Base-by-base conservation (phyloP, 2,888 invertebrate species). In the Macrosoma leucophasiata region DNA sequence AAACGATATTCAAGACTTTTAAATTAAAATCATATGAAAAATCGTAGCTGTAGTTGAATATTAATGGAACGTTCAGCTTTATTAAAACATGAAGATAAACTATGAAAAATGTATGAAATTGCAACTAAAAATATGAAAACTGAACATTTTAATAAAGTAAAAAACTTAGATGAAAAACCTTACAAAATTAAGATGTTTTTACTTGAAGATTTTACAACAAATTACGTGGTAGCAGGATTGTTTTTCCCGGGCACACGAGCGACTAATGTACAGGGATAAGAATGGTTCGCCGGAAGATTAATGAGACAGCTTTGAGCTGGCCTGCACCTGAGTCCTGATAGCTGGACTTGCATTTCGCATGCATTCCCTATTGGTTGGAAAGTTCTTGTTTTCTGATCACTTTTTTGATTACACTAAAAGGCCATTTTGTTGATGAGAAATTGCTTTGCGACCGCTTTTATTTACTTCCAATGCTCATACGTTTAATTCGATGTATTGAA, bases 291-390 rank as follows among this genome's bases (percentile, higher is more conserved):
- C 49, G 44, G 44, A 61, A 75, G 74, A 76, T 75, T 74, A 75
- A 76, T 73, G 75, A 66, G 56, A 37, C 52, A 59, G 72, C 64
- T 70, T 65, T 51, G 51, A 57, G 45, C 38, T 35, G 33, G 46
- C 36, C 39, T 32, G 52, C 60, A 58, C 59, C 58, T 58, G 59
- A 41, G 51, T n/a, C 29, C 43, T 42, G 46, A 41, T 36, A 42
- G 40, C 41, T 30, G 45, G 39, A 43, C 49, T 41, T 42, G 44
- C 47, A 46, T 40, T 48, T 48, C 39, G 31, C 38, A 32, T 39
- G 44, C 44, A 41, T 36, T 37, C 40, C 36, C 43, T 22, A 39
- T 39, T 40, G 41, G 40, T 30, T 37, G 35, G 30, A 45, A 45
- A 42, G 40, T 23, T 34, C 35, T 36, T 27, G 33, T 35, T 45